These are phyloP conservation scores for Lithosia quadra DNA, from an alignment of 2,888 invertebrate species.

Conservation along the genomic window DNA sequence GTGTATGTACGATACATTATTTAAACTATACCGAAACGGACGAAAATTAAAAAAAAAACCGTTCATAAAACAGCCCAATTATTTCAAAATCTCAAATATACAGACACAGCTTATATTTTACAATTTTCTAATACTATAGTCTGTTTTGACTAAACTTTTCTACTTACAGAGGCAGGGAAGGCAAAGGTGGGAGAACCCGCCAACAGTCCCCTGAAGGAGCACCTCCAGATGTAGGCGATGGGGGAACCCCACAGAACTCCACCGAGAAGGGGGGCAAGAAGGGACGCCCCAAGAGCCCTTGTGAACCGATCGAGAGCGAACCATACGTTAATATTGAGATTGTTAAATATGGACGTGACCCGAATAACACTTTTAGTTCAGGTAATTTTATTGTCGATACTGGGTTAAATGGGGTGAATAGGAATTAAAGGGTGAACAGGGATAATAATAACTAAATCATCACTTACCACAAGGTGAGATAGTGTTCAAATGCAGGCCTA, in stretches of 20 bases:
- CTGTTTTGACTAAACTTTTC: background rate
- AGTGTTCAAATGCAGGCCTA: too few species aligned
- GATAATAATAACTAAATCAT: too few species aligned
- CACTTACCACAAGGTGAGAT: too few species aligned
- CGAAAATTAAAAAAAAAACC: too few species aligned
- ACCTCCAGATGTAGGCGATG: slow-evolving; percentile 57
- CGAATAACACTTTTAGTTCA: slow-evolving; percentile 90
- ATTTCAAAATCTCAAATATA: too few species aligned
- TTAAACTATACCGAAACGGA: too few species aligned
- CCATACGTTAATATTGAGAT: slow-evolving; percentile 90
- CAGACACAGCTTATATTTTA: too few species aligned
- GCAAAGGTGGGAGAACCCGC: slow-evolving; percentile 76
- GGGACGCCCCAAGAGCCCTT: slow-evolving; percentile 88
- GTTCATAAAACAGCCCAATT: too few species aligned
- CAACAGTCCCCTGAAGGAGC: slow-evolving; percentile 64
- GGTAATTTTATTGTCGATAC: slow-evolving; percentile 67
- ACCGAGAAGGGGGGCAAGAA: slow-evolving; percentile 78
- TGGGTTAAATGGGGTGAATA: too few species aligned
- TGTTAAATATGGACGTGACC: slow-evolving; percentile 90
- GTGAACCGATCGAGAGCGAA: slow-evolving; percentile 89
- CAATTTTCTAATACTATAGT: background rate
- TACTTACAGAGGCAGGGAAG: slow-evolving; percentile 74
- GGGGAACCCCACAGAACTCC: slow-evolving; percentile 60
- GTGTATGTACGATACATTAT: too few species aligned
- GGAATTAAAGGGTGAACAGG: too few species aligned